phyloP scores from a whole-genome alignment of 2,797 vertebrate genomes.

The Sebastes matsubarae region DNA sequence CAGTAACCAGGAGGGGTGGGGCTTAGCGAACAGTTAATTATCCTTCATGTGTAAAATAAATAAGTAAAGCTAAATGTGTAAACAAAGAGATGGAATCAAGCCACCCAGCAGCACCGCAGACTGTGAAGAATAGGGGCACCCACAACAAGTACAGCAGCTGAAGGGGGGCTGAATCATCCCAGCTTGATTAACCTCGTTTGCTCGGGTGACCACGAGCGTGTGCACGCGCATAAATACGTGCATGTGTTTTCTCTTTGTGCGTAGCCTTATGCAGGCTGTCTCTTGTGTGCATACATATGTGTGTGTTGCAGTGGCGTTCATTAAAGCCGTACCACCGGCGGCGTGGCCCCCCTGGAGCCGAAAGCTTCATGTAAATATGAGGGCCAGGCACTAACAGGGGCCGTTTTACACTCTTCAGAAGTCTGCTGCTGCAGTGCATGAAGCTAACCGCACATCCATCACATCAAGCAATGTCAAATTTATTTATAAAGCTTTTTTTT shows the following conservation, averaged over 20 bases:
- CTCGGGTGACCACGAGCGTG: constrained; percentile 58
- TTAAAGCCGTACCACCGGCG: constrained; percentile 6
- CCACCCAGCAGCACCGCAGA: not conserved
- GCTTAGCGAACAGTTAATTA: not conserved
- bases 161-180: constrained; percentile 2
- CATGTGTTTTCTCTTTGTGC: constrained; percentile 24
- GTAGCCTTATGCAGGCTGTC: not conserved
- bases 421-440: not conserved
- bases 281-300: not conserved
- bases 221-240: not conserved
- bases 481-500: constrained; percentile 39
- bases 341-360: constrained; percentile 26
- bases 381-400: constrained; percentile 2
- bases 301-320: constrained; percentile 12
- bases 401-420: constrained; percentile 16
- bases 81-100: not conserved
- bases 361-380: constrained; percentile 24
- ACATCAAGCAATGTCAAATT: constrained; percentile 24
- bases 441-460: constrained; percentile 50
- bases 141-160: constrained; percentile 6
- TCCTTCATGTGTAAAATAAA: not conserved
- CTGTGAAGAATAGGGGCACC: not conserved
- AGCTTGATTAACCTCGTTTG: constrained; percentile 76
- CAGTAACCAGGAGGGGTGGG: no score
- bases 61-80: not conserved